Evolutionary conservation across 2,113 vertebrate species (phyloP).

Genomic region (Sylvia atricapilla): DNA sequence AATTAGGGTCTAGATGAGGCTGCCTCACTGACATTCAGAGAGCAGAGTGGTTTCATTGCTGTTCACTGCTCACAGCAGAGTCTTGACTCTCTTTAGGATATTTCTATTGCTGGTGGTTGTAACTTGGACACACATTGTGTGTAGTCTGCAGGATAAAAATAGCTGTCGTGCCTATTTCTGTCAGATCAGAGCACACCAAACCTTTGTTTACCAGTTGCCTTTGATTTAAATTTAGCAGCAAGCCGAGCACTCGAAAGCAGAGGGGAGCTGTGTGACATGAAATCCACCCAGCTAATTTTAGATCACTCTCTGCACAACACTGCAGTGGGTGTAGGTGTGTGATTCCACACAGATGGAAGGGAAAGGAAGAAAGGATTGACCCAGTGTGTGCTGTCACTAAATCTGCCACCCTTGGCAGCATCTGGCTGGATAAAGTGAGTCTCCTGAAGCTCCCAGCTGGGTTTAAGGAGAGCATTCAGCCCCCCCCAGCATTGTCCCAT

Average conservation of each 20-base stretch:
- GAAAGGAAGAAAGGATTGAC: background rate
- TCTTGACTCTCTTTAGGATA: slow-evolving; percentile 6
- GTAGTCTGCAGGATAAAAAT: slow-evolving; percentile 51
- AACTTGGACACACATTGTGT: slow-evolving; percentile 26
- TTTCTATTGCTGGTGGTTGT: slow-evolving; percentile 40
- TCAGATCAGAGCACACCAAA: slow-evolving; percentile 10
- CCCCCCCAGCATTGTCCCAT: rapidly evolving
- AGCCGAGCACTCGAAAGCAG: slow-evolving; percentile 28
- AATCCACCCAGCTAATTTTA: slow-evolving; percentile 44
- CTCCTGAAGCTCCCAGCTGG: background rate
- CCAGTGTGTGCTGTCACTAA: background rate
- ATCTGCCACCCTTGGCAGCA: background rate
- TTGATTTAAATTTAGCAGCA: slow-evolving; percentile 53
- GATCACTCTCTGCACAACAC: background rate
- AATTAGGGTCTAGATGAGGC: background rate
- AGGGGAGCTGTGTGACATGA: slow-evolving; percentile 4
- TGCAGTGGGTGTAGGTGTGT: background rate
- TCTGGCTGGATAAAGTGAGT: background rate
- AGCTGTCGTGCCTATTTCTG: slow-evolving; percentile 60
- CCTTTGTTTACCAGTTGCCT: slow-evolving; percentile 50
- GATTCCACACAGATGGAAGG: background rate
- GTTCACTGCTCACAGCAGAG: background rate
- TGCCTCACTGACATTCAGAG: background rate
- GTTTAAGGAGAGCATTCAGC: background rate
- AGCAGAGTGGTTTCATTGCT: background rate